Evolutionary conservation across 2,888 invertebrate genomes (phyloP).

Genomic region (Diloba caeruleocephala): DNA sequence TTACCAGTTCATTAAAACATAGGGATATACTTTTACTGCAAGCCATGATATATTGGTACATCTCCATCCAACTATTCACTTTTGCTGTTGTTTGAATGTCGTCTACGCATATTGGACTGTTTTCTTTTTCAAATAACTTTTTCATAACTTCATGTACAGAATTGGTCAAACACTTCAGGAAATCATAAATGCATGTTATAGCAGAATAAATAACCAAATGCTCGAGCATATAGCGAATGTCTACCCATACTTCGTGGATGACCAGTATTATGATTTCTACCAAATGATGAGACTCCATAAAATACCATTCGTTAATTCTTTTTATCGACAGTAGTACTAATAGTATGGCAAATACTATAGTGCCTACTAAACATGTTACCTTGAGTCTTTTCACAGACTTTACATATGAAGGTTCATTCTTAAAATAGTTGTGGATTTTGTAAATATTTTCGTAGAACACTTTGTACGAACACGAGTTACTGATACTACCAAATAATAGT

Average conservation of each 20-base stretch:
- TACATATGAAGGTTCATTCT: neutral
- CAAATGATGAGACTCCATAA: neutral
- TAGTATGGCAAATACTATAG: neutral
- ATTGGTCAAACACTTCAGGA: conserved; percentile 1
- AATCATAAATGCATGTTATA: conserved; percentile 1
- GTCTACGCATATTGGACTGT: neutral
- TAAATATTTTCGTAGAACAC: neutral
- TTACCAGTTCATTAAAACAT: conserved; percentile 4
- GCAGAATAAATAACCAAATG: neutral
- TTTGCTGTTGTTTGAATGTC: neutral
- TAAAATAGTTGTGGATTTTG: neutral
- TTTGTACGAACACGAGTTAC: neutral
- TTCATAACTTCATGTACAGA: neutral
- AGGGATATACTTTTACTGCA: conserved; percentile 1
- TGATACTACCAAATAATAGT: neutral
- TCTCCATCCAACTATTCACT: neutral
- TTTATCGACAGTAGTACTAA: neutral
- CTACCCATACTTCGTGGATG: neutral
- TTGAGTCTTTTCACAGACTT: conserved; percentile 2
- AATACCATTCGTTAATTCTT: neutral
- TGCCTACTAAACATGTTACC: neutral
- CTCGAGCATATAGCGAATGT: conserved; percentile 1
- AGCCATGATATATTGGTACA: neutral
- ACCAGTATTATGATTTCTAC: neutral
- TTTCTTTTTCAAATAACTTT: neutral